phyloP scores from a whole-genome alignment of 30 jellyfish, hydroid and myxozoan species.

The Clytia hemisphaerica region DNA sequence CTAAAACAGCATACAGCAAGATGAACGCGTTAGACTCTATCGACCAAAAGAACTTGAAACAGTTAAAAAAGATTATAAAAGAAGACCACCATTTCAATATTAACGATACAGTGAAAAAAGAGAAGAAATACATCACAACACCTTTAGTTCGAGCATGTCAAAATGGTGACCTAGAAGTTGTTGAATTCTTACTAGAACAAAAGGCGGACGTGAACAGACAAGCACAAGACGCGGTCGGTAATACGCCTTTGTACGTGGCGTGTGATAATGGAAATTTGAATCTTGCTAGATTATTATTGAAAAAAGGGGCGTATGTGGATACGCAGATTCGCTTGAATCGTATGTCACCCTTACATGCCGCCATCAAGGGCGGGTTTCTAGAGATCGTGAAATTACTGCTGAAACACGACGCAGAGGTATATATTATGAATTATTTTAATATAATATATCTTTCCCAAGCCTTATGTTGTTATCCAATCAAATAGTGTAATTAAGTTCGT shows the following conservation, averaged over 20 bases:
- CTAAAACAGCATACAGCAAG: too few species aligned
- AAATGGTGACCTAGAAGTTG: neutral
- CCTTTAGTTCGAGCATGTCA: neutral
- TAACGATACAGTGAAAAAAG: neutral
- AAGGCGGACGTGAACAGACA: neutral
- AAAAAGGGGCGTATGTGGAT: neutral
- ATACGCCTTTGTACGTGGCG: constrained; percentile 1
- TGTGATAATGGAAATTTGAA: neutral
- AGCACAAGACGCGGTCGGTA: neutral
- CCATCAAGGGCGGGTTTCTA: neutral
- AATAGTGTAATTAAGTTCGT: too few species aligned
- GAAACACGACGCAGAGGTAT: neutral
- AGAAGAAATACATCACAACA: neutral
- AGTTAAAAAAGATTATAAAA: neutral
- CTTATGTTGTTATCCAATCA: too few species aligned
- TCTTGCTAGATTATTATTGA: neutral
- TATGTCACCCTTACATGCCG: neutral
- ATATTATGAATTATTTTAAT: too few species aligned
- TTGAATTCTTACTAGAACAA: neutral
- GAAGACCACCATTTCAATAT: neutral
- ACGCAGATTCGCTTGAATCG: neutral
- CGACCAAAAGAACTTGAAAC: neutral
- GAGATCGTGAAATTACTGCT: constrained; percentile 4
- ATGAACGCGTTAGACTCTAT: neutral
- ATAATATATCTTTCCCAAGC: too few species aligned